Evolutionary conservation across 2,113 vertebrate genomes (phyloP), one percentile per base, ranked within the genome.

Genomic region (Spilogale gracilis): DNA sequence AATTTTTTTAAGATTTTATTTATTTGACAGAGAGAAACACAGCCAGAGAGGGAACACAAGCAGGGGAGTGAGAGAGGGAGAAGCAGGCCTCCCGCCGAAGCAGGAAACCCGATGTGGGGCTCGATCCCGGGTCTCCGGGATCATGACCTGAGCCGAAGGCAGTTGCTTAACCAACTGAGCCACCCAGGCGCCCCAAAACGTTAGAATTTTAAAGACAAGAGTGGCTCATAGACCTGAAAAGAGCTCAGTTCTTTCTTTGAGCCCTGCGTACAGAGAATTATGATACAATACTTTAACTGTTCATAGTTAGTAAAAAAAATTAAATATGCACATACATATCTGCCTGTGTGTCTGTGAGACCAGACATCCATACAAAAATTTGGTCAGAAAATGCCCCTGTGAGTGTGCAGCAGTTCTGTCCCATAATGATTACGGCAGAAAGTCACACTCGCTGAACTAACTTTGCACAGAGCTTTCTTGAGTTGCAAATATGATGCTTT

Each of bases 181-280:
- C 38, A 38, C 38, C 38, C 38, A 38, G 38, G 38, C 38, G 38
- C 38, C 38, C 38, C 43, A 84, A 89, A 78, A 17, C 2, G 9
- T 94, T 38, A 7, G 16, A 43, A 80, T 87, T 90, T 91, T 87
- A 96, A 92, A 82, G 50, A 56, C 10, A 67, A 74, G 48, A 80
- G 9, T n/a, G 45, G 56, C n/a, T 45, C 18, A 9, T 52, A 27
- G 7, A 67, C 65, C 21, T 58, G 48, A 21, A 90, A n/a, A 69
- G 16, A 56, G 67, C 14, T 50, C 32, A 17, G 2, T 67, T 63
- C 23, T 38, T 60, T 61, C 23, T 45, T 58, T 61, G 27, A 27
- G 20, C 14, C 9, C 1, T 38, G 6, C 38, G 3, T 48, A 25
- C 87, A 92, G 14, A 87, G 14, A 9, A 52, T 23, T 23, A 1